Base-by-base conservation (phyloP, 2,797 vertebrate genomes). In the Ctenopoma kingsleyae region DNA sequence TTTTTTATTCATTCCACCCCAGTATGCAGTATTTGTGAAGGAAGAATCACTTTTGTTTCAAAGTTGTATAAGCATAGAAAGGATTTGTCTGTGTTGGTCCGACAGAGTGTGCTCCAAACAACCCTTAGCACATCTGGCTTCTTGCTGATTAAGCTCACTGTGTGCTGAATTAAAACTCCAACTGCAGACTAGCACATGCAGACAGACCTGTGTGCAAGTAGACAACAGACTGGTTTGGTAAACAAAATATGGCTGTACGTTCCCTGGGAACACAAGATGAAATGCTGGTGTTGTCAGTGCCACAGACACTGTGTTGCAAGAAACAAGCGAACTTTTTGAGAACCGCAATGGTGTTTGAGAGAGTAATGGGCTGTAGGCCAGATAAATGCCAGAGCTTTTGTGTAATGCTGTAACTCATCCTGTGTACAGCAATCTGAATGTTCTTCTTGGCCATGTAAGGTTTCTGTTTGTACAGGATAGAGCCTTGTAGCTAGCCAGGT, bases 301-400 rank as follows among this genome's bases (percentile, higher is more conserved):
- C 58, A 13, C 62, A 71, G 81, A 54, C 22, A 55, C 47, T 48
- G 61, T 36, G 40, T 74, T 62, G 46, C 54, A 70, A 74, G 67
- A 80, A 84, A 72, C 60, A 43, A 9, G 32, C 66, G 56, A 71
- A 73, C 55, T 54, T 76, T 61, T 80, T 76, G 71, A 72, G 78
- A 85, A 65, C 68, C 68, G 40, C 61, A 61, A 47, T 32, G 41
- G 27, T 67, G 56, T 84, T 75, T 74, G 23, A 38, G 71, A 87
- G 62, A 83, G 44, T 50, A 65, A 64, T 74, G 82, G 87, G 87
- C 80, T 46, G 17, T 17, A 47, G 63, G 82, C 89, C 92, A 93
- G 81, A 70, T 49, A 73, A 83, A 91, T 89, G 88, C 84, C 86
- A 85, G 71, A 88, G 83, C 76, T 83, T 83, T 72, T 79, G 64